Percentiles rank a stretch among this genome's conserved stretches.
phyloP scores from a whole-genome alignment of 2,797 vertebrate genomes.

The Scolopax bukidnonensis region DNA sequence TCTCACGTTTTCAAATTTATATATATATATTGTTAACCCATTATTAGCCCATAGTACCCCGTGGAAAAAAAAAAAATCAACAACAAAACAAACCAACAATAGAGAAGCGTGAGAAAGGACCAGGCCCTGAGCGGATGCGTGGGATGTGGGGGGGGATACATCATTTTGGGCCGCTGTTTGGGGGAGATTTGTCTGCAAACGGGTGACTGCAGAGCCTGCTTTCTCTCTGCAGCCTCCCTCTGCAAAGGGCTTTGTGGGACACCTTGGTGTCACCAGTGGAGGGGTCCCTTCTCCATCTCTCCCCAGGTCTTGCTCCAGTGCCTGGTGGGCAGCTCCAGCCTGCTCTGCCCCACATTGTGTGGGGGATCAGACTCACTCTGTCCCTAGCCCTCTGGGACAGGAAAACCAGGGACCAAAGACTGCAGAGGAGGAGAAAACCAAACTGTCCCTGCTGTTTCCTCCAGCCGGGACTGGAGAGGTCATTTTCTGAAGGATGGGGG shows the following conservation, averaged over 20 bases:
- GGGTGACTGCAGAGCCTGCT: neutral
- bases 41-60: neutral
- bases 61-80: neutral
- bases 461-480: neutral
- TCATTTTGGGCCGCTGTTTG: rapidly evolving
- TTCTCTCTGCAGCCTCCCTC: neutral
- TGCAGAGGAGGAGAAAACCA: neutral
- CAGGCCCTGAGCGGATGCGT: rapidly evolving
- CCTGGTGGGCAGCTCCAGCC: neutral
- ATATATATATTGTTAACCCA: neutral
- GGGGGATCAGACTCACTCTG: neutral
- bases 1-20: neutral
- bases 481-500: neutral
- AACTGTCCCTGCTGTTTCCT: neutral
- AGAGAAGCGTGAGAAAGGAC: neutral
- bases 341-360: rapidly evolving
- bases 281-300: neutral
- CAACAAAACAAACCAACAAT: neutral
- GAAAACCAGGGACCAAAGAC: neutral
- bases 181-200: neutral
- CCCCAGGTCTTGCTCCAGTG: neutral
- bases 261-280: rapidly evolving
- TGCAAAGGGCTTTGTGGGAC: neutral
- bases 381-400: neutral
- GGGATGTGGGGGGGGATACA: rapidly evolving